Conservation (phyloP, 1,140 invertebrate species). For the Leptinotarsa undecemlineata region DNA sequence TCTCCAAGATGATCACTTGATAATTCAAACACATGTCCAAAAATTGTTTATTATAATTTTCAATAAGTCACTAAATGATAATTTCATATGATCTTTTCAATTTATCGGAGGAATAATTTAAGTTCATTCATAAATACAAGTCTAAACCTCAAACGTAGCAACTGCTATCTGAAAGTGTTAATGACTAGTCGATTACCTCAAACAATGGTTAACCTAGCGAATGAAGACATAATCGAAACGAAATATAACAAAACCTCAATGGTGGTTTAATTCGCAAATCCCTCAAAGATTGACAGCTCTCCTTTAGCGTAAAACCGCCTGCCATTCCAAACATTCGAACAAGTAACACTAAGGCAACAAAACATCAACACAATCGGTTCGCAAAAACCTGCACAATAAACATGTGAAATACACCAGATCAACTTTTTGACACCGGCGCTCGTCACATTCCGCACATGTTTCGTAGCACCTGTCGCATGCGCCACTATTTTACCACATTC, state of each 20-base stretch:
- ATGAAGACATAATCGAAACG: neutral
- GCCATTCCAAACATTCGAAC: neutral
- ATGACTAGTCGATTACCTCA: too few relatives aligned
- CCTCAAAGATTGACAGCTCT: neutral
- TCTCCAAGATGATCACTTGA: too few relatives aligned
- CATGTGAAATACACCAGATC: conserved; percentile 2
- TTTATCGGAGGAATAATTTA: too few relatives aligned
- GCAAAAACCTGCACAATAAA: conserved; percentile 10
- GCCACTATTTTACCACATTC: conserved; percentile 5
- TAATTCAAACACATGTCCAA: too few relatives aligned
- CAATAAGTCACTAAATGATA: too few relatives aligned
- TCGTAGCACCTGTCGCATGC: conserved; percentile 34
- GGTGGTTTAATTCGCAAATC: neutral
- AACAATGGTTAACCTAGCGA: too few relatives aligned
- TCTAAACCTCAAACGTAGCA: too few relatives aligned
- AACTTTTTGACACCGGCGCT: conserved; percentile 18
- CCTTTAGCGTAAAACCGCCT: neutral
- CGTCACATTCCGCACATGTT: conserved; percentile 30
- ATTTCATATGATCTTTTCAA: too few relatives aligned
- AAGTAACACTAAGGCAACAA: neutral
- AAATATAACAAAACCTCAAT: neutral
- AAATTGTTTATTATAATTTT: too few relatives aligned
- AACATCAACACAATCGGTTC: neutral
- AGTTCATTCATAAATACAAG: too few relatives aligned
- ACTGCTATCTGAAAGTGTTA: too few relatives aligned